Evolutionary conservation across 2,113 vertebrate species (phyloP).

Genomic region (Ondatra zibethicus): DNA sequence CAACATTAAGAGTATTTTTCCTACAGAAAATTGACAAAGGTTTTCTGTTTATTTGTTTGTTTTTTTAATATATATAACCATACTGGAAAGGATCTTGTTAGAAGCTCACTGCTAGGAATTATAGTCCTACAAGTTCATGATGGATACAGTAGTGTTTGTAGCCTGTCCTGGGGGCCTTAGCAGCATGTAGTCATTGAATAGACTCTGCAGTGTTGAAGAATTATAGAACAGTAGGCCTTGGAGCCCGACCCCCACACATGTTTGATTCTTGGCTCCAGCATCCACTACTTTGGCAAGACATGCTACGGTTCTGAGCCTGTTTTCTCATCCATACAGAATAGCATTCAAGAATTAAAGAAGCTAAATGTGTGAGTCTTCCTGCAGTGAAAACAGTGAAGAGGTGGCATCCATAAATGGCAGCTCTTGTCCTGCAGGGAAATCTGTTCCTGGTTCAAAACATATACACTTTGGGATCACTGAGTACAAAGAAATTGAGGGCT

Average conservation of each 20-base stretch:
- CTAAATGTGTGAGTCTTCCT: not conserved
- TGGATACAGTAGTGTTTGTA: not conserved
- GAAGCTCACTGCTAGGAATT: not conserved
- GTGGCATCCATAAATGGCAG: not conserved
- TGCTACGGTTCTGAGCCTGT: not conserved
- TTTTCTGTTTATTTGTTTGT: not conserved
- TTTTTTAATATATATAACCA: not conserved
- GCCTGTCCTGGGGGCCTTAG: not conserved
- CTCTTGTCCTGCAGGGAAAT: not conserved
- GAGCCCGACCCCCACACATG: not conserved
- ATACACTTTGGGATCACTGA: not conserved
- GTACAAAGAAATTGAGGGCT: not conserved
- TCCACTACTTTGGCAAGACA: not conserved
- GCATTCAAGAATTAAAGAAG: slow-evolving; percentile 9
- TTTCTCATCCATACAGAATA: slow-evolving; percentile 36
- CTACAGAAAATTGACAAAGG: not conserved
- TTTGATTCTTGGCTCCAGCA: not conserved
- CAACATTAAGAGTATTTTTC: slow-evolving; percentile 35
- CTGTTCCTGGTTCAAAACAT: not conserved
- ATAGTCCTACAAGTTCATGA: not conserved
- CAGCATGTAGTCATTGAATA: not conserved
- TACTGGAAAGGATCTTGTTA: not conserved
- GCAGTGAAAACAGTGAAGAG: not conserved
- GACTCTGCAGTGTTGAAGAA: not conserved
- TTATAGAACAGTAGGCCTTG: not conserved